Evolutionary conservation across 2,113 vertebrate genomes (phyloP).

Genomic region (Eretmochelys imbricata): DNA sequence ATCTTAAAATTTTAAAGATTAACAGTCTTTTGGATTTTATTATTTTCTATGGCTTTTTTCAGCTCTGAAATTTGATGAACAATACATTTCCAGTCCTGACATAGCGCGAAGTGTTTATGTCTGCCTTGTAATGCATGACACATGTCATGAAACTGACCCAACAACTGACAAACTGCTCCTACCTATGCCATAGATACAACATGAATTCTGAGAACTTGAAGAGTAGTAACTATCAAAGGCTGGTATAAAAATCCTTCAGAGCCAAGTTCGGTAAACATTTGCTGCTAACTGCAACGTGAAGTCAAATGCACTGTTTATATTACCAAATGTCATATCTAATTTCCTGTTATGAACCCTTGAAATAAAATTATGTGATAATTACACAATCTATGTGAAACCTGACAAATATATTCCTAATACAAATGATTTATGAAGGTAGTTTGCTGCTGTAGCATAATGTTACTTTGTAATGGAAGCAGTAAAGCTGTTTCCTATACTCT

Average conservation of each 20-base stretch:
- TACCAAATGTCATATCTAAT: constrained; percentile 75
- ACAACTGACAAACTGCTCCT: not conserved
- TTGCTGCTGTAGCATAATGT: constrained; percentile 41
- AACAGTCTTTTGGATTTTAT: not conserved
- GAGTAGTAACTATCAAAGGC: not conserved
- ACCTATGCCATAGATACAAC: not conserved
- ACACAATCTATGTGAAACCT: constrained; percentile 76
- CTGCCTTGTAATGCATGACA: not conserved
- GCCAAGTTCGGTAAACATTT: constrained; percentile 64
- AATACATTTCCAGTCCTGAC: fast-evolving
- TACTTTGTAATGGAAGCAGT: constrained; percentile 69
- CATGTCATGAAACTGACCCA: not conserved
- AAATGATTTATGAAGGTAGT: constrained; percentile 75
- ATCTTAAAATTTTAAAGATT: not conserved
- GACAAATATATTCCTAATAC: constrained; percentile 77
- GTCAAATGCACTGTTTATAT: constrained; percentile 71
- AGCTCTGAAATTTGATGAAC: not conserved
- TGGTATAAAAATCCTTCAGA: constrained; percentile 53
- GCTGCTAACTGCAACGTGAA: constrained; percentile 48
- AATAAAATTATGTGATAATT: constrained; percentile 77
- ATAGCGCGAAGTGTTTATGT: not conserved
- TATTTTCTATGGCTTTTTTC: not conserved
- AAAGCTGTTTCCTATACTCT: constrained; percentile 68
- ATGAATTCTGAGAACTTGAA: not conserved
- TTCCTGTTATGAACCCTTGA: constrained; percentile 64